A percentile compares a stretch with the other conserved stretches of the same genome.
These are phyloP conservation scores for Protobothrops flavoviridis DNA, from an alignment of 2,113 vertebrate genomes.

Conservation along the genomic window DNA sequence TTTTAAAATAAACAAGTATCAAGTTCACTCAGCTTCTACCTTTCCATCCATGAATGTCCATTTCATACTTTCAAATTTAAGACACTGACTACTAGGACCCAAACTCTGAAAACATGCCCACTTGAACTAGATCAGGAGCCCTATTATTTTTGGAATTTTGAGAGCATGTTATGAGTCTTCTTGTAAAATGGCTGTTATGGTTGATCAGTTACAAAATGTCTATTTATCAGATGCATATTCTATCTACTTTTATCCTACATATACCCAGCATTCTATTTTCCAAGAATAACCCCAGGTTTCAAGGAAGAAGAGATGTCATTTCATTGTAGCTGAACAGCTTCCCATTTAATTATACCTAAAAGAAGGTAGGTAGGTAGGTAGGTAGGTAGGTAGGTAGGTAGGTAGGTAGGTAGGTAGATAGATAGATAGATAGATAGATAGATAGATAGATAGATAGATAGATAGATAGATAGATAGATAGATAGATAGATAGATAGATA, in stretches of 20 bases:
- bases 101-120: not conserved
- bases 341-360: not conserved
- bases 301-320: not conserved
- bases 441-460: not conserved
- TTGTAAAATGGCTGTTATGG: not conserved
- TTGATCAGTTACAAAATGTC: not conserved
- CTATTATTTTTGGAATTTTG: not conserved
- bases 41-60: not conserved
- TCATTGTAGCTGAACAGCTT: not conserved
- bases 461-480: no score
- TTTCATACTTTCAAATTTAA: not conserved
- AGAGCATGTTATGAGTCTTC: not conserved
- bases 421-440: slow-evolving; percentile 4
- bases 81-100: not conserved
- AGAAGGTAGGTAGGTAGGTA: no score
- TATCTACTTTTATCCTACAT: not conserved
- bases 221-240: not conserved
- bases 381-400: not conserved
- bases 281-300: not conserved
- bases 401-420: not conserved
- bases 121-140: not conserved
- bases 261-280: not conserved
- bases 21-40: not conserved
- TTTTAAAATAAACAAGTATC: not conserved
- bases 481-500: not conserved